These are phyloP conservation scores for Pomatostomus ruficeps DNA, from an alignment of 2,113 vertebrate species.

Conservation along the genomic window DNA sequence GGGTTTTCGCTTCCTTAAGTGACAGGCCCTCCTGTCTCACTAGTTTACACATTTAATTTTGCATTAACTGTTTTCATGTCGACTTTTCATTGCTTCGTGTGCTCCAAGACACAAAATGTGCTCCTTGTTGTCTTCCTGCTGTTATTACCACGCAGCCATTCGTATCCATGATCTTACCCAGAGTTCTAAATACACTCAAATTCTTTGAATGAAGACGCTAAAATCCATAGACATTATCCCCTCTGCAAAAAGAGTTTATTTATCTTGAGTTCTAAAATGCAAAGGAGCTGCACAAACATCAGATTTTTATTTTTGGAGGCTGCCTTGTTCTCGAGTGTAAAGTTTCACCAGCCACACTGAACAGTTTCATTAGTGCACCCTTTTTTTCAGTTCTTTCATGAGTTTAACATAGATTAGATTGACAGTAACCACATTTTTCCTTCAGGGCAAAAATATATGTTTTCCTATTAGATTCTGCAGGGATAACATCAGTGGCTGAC, in stretches of 20 bases:
- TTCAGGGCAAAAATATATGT: neutral
- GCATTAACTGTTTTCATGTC: neutral
- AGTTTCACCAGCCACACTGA: neutral
- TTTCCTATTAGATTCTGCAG: conserved; percentile 25
- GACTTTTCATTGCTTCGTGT: neutral
- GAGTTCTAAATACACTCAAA: neutral
- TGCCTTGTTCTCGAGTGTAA: neutral
- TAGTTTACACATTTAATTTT: conserved; percentile 27
- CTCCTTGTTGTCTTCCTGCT: neutral
- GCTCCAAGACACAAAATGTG: neutral
- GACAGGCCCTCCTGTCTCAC: neutral
- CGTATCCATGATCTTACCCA: neutral
- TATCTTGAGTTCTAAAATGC: neutral
- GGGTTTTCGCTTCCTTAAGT: neutral
- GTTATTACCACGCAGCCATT: neutral
- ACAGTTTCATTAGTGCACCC: neutral
- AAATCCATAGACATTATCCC: neutral
- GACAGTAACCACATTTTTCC: conserved; percentile 6
- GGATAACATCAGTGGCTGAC: conserved; percentile 37
- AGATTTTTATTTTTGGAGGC: neutral
- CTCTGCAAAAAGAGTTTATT: neutral
- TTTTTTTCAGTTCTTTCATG: neutral
- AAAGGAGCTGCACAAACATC: neutral
- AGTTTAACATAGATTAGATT: conserved; percentile 35
- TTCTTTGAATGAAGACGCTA: neutral